Conservation (phyloP, 2,888 invertebrate genomes). For the Vanessa cardui region DNA sequence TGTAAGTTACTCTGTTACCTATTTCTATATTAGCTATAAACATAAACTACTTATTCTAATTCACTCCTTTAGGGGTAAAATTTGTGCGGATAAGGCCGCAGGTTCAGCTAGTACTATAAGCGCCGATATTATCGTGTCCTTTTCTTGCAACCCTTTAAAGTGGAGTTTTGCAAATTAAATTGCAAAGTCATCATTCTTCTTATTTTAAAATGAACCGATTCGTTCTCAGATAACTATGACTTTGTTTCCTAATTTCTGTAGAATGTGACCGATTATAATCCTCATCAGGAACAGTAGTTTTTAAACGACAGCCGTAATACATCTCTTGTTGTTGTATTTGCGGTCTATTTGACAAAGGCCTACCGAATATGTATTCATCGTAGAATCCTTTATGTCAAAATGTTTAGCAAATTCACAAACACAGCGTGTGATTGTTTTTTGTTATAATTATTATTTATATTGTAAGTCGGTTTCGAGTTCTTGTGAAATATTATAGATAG, state of each 20-base stretch:
- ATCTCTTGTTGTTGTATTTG: conserved; percentile 34
- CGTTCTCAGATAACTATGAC: conserved; percentile 21
- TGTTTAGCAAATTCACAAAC: conserved; percentile 60
- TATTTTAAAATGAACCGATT: conserved; percentile 3
- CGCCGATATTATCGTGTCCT: not conserved
- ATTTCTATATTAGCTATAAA: no score
- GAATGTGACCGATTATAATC: conserved; percentile 32
- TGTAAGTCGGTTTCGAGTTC: not conserved
- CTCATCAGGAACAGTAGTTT: conserved; percentile 39
- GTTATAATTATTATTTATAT: conserved; percentile 15
- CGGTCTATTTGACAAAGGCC: conserved; percentile 41
- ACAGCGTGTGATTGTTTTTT: conserved; percentile 55
- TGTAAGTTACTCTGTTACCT: no score
- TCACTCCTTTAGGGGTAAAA: no score
- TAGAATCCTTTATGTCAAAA: conserved; percentile 57
- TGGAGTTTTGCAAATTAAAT: conserved; percentile 3
- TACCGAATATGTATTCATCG: conserved; percentile 52
- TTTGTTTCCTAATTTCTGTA: conserved; percentile 17
- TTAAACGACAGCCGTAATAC: conserved; percentile 36
- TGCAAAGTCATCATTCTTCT: conserved; percentile 33
- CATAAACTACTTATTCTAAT: no score
- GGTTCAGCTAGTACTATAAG: no score
- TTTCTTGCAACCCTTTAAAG: not conserved
- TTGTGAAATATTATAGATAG: not conserved
- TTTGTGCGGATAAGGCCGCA: no score